Evolutionary conservation across 2,113 vertebrate genomes (phyloP), one percentile per base, ranked within the genome.

Genomic region (Camelus bactrianus): DNA sequence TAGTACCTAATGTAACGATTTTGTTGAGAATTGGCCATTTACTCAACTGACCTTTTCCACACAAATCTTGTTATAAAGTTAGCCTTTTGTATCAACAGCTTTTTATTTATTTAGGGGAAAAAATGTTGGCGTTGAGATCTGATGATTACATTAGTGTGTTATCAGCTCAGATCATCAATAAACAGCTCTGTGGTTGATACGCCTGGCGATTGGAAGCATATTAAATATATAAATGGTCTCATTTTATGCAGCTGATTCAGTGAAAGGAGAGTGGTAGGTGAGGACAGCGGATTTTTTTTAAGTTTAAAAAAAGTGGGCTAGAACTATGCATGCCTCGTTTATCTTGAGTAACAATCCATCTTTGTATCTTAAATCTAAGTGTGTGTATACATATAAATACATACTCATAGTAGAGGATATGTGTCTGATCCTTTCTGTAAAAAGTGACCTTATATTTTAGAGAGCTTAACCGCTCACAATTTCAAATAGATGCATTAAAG

Each of bases 1-100:
- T 24, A 2, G 0, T 30, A 70, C 52, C 30, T 17, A 6, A 0
- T 1, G 72, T 56, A 24, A 80, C 0, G 24, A 3, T 35, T 89
- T 46, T 28, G 19, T 69, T 13, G 69, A 54, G 77, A 70, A 48
- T 6, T 15, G 30, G 46, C 8, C 46, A 38, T 87, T 70, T 50
- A 13, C 70, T 64, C 64, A 8, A 28, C 46, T 24, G 8, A 35
- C 38, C 46, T 17, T 87, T 56, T 32, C 70, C 20, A 38, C 14
- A 1, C 26, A 46, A n/a, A 70, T n/a, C 54, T 50, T 42, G n/a
- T 56, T 88, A n/a, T 30, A 67, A 38, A 79, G 91, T 35, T 24
- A 32, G 38, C 35, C n/a, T 75, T 70, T 48, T 32, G 32, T 77
- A n/a, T 54, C 54, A 65, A 28, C 54, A n/a, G 38, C 28, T n/a